Evolutionary conservation across 2,888 invertebrate species (phyloP).

Genomic region (Cryptosula pallasiana): DNA sequence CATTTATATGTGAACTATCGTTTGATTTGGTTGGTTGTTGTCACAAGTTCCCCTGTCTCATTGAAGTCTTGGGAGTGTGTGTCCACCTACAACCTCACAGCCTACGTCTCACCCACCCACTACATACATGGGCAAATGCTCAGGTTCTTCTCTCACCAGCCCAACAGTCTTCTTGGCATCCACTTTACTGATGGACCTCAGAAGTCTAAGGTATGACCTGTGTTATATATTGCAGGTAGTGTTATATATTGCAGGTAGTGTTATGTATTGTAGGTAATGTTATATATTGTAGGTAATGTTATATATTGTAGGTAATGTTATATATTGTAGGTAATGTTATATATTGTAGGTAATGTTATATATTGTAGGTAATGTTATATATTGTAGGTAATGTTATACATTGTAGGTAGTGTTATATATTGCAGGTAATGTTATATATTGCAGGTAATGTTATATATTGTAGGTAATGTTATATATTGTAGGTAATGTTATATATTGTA

Average conservation of each 20-base stretch:
- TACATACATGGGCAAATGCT: not conserved
- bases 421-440: not conserved
- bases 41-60: not conserved
- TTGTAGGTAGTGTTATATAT: constrained; percentile 2
- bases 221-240: not conserved
- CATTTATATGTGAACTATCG: not conserved
- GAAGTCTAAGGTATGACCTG: not conserved
- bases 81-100: not conserved
- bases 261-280: no score
- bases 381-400: no score
- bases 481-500: constrained; percentile 6
- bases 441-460: not conserved
- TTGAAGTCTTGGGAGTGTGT: constrained; percentile 16
- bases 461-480: not conserved
- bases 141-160: not conserved
- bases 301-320: no score
- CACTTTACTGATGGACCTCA: not conserved
- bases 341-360: no score
- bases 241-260: not conserved
- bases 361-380: not conserved
- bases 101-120: not conserved
- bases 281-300: not conserved
- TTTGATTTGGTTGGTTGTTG: not conserved
- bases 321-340: not conserved
- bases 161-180: not conserved